Percentiles rank a stretch among this genome's conserved stretches.
Conservation (phyloP, 2,113 vertebrate species). For the Puma concolor region DNA sequence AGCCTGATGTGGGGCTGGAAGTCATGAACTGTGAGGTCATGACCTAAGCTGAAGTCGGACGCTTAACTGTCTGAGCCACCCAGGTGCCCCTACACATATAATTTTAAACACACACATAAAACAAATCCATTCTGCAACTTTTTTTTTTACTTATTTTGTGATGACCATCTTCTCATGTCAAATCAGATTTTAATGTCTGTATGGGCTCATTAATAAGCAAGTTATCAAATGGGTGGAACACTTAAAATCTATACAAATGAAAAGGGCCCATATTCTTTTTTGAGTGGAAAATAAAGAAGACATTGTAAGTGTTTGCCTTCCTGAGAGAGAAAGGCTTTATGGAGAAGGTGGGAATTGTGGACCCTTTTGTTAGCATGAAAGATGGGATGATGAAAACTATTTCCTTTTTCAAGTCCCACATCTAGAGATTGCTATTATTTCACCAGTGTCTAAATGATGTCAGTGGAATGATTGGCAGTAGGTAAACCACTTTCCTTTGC, state of each 20-base stretch:
- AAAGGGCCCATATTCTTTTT: not conserved
- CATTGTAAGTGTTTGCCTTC: not conserved
- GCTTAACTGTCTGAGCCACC: too few species aligned
- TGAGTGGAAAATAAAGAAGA: constrained; percentile 10
- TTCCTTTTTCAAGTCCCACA: not conserved
- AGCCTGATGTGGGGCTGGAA: too few species aligned
- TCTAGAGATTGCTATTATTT: constrained; percentile 15
- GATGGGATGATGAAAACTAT: not conserved
- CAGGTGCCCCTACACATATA: not conserved
- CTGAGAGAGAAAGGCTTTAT: constrained; percentile 37
- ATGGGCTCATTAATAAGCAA: constrained; percentile 33
- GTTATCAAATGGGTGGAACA: not conserved
- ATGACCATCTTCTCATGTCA: constrained; percentile 10
- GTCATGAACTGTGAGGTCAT: too few species aligned
- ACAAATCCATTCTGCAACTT: constrained; percentile 23
- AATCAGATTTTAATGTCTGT: constrained; percentile 33
- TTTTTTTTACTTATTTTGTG: not conserved
- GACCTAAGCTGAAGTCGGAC: too few species aligned
- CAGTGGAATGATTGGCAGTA: not conserved
- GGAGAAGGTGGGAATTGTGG: not conserved
- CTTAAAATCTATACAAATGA: not conserved
- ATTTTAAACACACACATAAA: not conserved
- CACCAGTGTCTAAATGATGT: constrained; percentile 2
- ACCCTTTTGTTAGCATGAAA: not conserved
- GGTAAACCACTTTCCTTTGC: not conserved